These are phyloP conservation scores for Paralichthys olivaceus DNA, from an alignment of 2,113 vertebrate genomes.

Conservation along the genomic window DNA sequence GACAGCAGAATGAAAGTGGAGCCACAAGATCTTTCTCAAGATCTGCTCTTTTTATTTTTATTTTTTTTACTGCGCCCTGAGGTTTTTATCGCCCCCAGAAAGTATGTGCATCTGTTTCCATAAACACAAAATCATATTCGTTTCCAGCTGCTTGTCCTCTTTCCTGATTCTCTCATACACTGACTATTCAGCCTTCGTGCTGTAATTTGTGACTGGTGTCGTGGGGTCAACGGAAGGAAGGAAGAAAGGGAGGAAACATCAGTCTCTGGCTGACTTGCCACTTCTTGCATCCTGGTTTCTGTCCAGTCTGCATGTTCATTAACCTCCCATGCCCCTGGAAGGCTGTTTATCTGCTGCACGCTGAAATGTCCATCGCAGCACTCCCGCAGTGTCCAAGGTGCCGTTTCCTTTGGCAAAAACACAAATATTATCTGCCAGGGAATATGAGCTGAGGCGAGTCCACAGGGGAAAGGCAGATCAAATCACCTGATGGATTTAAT, in stretches of 20 bases:
- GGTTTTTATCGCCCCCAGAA: constrained; percentile 25
- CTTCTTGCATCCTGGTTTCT: constrained; percentile 67
- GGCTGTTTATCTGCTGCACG: constrained; percentile 53
- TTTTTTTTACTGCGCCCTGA: constrained; percentile 11
- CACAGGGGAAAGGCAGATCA: constrained; percentile 44
- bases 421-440: constrained; percentile 52
- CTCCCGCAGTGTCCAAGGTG: constrained; percentile 34
- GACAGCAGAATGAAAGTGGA: constrained; percentile 43
- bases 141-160: constrained; percentile 51
- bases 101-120: constrained; percentile 53
- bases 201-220: constrained; percentile 66
- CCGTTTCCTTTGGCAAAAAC: constrained; percentile 70
- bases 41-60: constrained; percentile 7
- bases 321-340: constrained; percentile 73
- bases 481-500: constrained; percentile 68
- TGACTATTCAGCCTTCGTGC: constrained; percentile 41
- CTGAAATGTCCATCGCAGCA: constrained; percentile 31
- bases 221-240: constrained; percentile 63
- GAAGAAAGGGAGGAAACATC: constrained; percentile 76
- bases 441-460: constrained; percentile 44
- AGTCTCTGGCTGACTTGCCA: constrained; percentile 53
- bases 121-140: constrained; percentile 17
- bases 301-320: constrained; percentile 67
- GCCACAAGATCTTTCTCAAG: constrained; percentile 33
- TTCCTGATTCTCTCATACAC: constrained; percentile 37